Evolutionary conservation across 2,113 vertebrate species (phyloP), one percentile per base, ranked within the genome.

Genomic region (Riparia riparia): DNA sequence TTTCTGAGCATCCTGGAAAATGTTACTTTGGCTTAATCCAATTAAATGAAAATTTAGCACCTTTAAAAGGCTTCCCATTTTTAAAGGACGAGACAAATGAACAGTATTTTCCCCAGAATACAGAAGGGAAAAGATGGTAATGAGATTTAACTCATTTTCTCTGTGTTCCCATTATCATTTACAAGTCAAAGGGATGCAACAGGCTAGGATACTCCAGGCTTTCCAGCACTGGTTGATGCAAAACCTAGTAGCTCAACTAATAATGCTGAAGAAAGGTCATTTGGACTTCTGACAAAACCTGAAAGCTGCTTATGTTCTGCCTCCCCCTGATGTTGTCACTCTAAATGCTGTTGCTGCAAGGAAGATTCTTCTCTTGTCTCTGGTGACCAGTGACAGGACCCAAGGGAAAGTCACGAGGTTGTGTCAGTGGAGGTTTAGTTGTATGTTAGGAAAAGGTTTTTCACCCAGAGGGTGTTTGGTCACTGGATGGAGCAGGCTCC

Each of bases 51-150:
- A 94, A 78, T 9, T 81, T 3, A 57, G 8, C 39, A 31, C 50
- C 34, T 78, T 78, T 89, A 64, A 82, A 89, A 61, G 56, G 37
- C 37, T 91, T 92, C 41, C 39, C 13, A 12, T 66, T 94, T 76
- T 25, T 61, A 86, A 93, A 47, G 31, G 14, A 9, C 5, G 2
- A 87, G 25, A 47, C 22, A 70, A 69, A 53, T 20, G 3, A 93
- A 66, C 9, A 32, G 34, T 39, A 10, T 42, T 78, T 89, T 91
- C 31, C 32, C 14, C 51, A 60, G 44, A 82, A 66, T 14, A 84
- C 7, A 53, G 31, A 90, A 44, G 9, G 31, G 22, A 70, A 87
- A 87, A 88, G 26, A 64, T 1, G 0, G 12, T 50, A 72, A 64
- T 34, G 26, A 64, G 57, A 70, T 64, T 49, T 44, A 89, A 69